phyloP scores from a whole-genome alignment of 2,113 vertebrate species.

The Periophthalmus modestus region DNA sequence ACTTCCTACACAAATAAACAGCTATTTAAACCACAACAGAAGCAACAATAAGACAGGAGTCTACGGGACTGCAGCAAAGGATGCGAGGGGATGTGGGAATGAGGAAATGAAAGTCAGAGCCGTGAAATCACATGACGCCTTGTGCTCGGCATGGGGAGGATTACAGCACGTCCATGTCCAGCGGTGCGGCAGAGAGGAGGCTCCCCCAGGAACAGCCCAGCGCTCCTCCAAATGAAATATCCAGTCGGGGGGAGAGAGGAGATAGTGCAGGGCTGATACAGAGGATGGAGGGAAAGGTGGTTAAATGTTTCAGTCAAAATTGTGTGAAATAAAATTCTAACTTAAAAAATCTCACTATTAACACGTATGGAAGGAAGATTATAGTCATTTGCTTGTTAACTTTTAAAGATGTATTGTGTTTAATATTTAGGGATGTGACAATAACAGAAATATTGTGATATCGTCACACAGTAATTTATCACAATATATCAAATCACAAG shows the following conservation, averaged over 20 bases:
- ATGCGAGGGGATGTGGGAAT: constrained; percentile 25
- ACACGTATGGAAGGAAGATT: too few relatives aligned
- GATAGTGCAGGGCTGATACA: constrained; percentile 3
- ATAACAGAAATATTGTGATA: too few relatives aligned
- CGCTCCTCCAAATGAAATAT: constrained; percentile 35
- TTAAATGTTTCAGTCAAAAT: constrained; percentile 1
- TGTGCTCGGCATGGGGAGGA: constrained; percentile 50
- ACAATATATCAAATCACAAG: too few relatives aligned
- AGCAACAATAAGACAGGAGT: background rate
- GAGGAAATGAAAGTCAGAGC: constrained; percentile 36
- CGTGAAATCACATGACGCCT: constrained; percentile 52
- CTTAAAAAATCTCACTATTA: too few relatives aligned
- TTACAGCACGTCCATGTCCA: constrained; percentile 38
- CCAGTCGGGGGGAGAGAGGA: constrained; percentile 33
- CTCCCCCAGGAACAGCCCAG: constrained; percentile 24
- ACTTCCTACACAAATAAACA: background rate
- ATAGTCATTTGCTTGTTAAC: too few relatives aligned
- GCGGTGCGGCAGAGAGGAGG: constrained; percentile 19
- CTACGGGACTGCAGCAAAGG: constrained; percentile 2
- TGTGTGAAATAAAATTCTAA: background rate
- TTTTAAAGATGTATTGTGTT: too few relatives aligned
- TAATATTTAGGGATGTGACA: too few relatives aligned
- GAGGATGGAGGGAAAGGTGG: background rate
- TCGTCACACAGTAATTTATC: too few relatives aligned
- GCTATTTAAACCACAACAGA: background rate